Conservation (phyloP, 2,888 invertebrate species). For the Drosophila antonietae region DNA sequence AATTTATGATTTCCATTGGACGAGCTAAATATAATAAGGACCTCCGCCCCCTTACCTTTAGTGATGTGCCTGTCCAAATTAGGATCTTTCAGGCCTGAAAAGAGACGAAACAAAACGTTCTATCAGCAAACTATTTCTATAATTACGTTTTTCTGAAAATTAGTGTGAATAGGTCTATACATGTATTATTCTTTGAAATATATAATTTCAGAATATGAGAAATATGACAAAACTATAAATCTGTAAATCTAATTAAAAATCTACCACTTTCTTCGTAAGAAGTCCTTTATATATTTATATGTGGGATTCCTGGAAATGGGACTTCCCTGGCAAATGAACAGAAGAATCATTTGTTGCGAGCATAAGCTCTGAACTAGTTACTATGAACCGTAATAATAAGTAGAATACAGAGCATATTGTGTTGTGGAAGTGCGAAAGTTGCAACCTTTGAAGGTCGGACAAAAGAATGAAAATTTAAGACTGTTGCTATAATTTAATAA, state of each 20-base stretch:
- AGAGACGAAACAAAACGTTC: conserved; percentile 5
- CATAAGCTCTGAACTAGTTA: too few relatives aligned
- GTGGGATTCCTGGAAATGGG: too few relatives aligned
- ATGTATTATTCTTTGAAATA: background rate
- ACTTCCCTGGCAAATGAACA: too few relatives aligned
- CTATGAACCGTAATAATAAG: too few relatives aligned
- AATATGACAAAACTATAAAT: background rate
- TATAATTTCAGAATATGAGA: background rate
- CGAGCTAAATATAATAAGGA: background rate
- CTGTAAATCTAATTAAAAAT: background rate
- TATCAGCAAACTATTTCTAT: background rate
- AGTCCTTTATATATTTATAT: too few relatives aligned
- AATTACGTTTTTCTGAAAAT: background rate
- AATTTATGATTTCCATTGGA: conserved; percentile 53
- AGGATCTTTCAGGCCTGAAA: conserved; percentile 81
- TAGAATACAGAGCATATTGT: too few relatives aligned
- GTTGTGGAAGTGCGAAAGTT: too few relatives aligned
- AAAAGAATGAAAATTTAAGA: too few relatives aligned
- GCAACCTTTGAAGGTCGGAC: too few relatives aligned
- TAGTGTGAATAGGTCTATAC: background rate
- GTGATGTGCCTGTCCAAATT: conserved; percentile 80
- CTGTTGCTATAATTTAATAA: too few relatives aligned
- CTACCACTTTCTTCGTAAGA: background rate
- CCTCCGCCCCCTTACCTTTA: conserved; percentile 62
- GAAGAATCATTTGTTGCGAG: too few relatives aligned